Evolutionary conservation across 2,113 vertebrate genomes (phyloP), one percentile per base, ranked within the genome.

Genomic region (Urocolius indicus): DNA sequence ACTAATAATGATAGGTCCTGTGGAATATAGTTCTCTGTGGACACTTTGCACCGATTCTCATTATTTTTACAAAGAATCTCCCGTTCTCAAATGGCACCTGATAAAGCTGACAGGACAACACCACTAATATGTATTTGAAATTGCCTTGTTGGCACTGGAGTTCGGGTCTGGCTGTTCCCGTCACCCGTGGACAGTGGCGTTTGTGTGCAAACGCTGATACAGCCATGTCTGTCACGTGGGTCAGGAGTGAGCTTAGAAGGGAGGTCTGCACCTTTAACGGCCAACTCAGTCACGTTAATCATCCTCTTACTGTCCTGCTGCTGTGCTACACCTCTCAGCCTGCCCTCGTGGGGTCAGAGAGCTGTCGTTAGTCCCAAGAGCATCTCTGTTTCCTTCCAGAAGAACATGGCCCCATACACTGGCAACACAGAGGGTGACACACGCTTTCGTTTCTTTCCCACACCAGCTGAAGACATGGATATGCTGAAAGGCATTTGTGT

Each of bases 261-360:
- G 96, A 94, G 87, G 68, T 79, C 96, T 98, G 97, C 96, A 97
- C 97, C 97, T 98, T 98, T 97, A 97, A 97, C 52, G n/a, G 94
- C 96, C 96, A 97, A 94, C 96, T 97, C 67, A 67, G 34, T 58
- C 67, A 9, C 52, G 57, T 96, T 85, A 94, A 95, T 93, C 94
- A 90, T 96, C 97, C 87, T 41, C 38, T 96, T 93, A 92, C 72
- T 95, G 94, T 96, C 91, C 95, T 96, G 91, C 92, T 97, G 87
- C 95, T 93, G 75, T 54, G 94, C 87, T 96, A 59, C 63, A 79
- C 94, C 97, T 97, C 96, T 97, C 96, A 97, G 77, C 93, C 87
- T 94, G 95, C 96, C 97, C 96, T 98, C 49, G 27, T 51, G 88
- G 94, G 95, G 97, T 68, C 30, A 12, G 87, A 95, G 94, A 96